These are phyloP conservation scores for Drosophila peninsularis DNA, from an alignment of 2,888 invertebrate genomes.

Conservation along the genomic window DNA sequence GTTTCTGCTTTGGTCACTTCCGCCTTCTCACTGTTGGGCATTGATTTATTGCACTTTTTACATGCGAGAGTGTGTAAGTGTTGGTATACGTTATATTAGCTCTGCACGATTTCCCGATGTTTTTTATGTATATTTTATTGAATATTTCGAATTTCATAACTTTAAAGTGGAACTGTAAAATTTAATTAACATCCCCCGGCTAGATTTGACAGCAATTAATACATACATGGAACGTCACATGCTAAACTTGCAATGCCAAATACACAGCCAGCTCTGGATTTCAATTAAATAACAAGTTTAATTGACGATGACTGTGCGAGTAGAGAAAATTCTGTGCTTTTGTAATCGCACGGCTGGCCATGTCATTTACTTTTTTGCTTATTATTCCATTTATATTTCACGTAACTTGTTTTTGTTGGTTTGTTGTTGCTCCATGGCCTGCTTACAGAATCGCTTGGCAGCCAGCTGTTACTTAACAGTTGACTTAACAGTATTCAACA, in stretches of 20 bases:
- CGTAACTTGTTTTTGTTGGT: slow-evolving; percentile 69
- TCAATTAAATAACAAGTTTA: slow-evolving; percentile 39
- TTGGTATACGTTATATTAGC: slow-evolving; percentile 40
- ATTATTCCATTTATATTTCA: slow-evolving; percentile 71
- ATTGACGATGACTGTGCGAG: slow-evolving; percentile 24
- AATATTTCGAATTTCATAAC: slow-evolving; percentile 10
- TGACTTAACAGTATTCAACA: neutral
- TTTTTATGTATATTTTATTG: slow-evolving; percentile 1
- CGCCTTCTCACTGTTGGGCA: slow-evolving; percentile 51
- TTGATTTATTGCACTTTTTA: slow-evolving; percentile 72
- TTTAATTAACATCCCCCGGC: slow-evolving; percentile 58
- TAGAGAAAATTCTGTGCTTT: slow-evolving; percentile 39
- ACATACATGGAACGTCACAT: slow-evolving; percentile 52
- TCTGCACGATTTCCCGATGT: slow-evolving; percentile 27
- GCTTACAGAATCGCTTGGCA: slow-evolving; percentile 22
- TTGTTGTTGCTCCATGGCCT: slow-evolving; percentile 46
- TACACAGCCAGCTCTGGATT: slow-evolving; percentile 24
- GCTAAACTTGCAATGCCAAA: slow-evolving; percentile 39
- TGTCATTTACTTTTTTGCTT: slow-evolving; percentile 58
- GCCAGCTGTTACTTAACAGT: slow-evolving; percentile 38
- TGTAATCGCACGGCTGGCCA: slow-evolving; percentile 39
- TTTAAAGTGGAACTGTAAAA: slow-evolving; percentile 32
- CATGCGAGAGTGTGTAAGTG: neutral
- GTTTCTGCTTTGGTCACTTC: slow-evolving; percentile 50
- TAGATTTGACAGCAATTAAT: slow-evolving; percentile 31